Percentiles rank a stretch among this genome's conserved stretches.
These are phyloP conservation scores for Azemiops feae DNA, from an alignment of 2,113 vertebrate genomes.

Conservation along the genomic window DNA sequence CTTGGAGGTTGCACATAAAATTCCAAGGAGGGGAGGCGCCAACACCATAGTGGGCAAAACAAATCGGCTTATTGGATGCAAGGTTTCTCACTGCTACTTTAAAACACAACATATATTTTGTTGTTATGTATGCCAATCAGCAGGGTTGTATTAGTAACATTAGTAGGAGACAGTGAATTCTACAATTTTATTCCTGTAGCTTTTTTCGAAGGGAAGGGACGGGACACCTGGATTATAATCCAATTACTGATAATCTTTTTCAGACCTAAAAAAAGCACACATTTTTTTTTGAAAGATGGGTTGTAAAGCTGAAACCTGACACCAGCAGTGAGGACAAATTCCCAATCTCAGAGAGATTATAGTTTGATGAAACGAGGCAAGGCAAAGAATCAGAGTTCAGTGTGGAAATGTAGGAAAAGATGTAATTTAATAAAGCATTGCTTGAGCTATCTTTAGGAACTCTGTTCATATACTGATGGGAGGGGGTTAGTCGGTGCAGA, in stretches of 20 bases:
- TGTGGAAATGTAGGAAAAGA: not conserved
- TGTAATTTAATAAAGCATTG: slow-evolving; percentile 26
- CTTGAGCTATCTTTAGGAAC: not conserved
- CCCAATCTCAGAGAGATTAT: not conserved
- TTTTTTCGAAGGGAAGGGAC: not conserved
- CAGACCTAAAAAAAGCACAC: not conserved
- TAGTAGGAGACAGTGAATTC: not conserved
- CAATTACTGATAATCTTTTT: not conserved
- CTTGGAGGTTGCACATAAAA: not conserved
- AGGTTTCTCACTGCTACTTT: not conserved
- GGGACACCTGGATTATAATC: not conserved
- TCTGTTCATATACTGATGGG: not conserved
- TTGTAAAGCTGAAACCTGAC: not conserved
- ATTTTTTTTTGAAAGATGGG: not conserved
- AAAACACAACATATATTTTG: not conserved
- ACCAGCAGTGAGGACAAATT: not conserved
- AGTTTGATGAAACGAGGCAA: not conserved
- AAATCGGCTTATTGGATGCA: not conserved
- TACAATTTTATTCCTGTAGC: not conserved
- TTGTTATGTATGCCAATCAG: not conserved
- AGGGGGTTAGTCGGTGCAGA: not conserved
- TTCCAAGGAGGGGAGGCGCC: not conserved
- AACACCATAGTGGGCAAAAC: not conserved
- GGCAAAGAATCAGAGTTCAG: not conserved
- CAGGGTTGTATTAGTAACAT: not conserved